Evolutionary conservation across 2,113 vertebrate species (phyloP).

Genomic region (Chlamydotis undulata): DNA sequence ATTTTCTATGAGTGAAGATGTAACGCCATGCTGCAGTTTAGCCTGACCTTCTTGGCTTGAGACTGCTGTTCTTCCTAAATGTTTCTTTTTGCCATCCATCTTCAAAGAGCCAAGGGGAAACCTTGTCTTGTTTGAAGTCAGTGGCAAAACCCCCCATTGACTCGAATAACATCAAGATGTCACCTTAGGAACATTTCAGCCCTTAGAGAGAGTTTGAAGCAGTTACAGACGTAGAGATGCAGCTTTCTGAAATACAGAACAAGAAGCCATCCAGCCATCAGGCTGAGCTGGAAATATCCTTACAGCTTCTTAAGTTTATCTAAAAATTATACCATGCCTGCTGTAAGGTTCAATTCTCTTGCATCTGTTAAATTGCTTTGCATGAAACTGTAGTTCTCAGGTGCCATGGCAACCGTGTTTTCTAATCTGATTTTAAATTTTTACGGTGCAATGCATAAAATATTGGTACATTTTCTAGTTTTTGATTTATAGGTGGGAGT

Average conservation of each 20-base stretch:
- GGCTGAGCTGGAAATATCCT: constrained; percentile 3
- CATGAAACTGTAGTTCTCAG: constrained; percentile 66
- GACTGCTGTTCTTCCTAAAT: not conserved
- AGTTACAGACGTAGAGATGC: not conserved
- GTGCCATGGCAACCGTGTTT: constrained; percentile 68
- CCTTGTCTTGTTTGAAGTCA: constrained; percentile 17
- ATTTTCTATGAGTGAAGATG: not conserved
- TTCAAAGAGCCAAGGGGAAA: constrained; percentile 23
- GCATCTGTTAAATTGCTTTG: constrained; percentile 67
- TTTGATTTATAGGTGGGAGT: constrained; percentile 52
- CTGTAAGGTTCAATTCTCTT: constrained; percentile 49
- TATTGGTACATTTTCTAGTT: constrained; percentile 28
- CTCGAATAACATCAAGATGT: not conserved
- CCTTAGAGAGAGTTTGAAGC: not conserved
- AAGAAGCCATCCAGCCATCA: not conserved
- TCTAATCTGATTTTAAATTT: constrained; percentile 67
- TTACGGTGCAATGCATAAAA: constrained; percentile 38
- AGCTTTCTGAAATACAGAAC: not conserved
- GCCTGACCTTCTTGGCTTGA: constrained; percentile 27
- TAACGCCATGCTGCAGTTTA: not conserved
- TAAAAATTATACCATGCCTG: constrained; percentile 30
- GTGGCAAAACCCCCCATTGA: constrained; percentile 25
- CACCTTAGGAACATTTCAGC: not conserved
- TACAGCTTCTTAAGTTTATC: constrained; percentile 35
- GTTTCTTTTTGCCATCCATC: not conserved